phyloP scores from a whole-genome alignment of 2,888 invertebrate species.

The Dichetophora obliterata region DNA sequence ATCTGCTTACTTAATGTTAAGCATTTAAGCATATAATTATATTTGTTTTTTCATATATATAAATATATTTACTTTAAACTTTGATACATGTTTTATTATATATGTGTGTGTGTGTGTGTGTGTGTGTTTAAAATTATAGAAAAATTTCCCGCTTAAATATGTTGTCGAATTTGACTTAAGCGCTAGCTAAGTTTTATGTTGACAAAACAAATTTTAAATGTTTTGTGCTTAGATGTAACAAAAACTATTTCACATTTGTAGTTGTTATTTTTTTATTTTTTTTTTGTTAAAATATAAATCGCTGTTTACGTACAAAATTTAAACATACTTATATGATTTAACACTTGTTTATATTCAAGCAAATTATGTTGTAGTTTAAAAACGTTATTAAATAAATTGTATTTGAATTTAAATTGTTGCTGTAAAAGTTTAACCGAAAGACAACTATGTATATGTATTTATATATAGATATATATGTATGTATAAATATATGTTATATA shows the following conservation, averaged over 20 bases:
- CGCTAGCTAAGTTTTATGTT: constrained; percentile 41
- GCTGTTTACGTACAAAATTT: constrained; percentile 32
- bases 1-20: neutral
- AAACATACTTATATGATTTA: constrained; percentile 1
- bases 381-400: neutral
- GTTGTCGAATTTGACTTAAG: too few species aligned
- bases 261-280: neutral
- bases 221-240: neutral
- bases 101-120: constrained; percentile 18
- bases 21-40: constrained; percentile 1
- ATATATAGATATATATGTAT: neutral
- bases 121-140: constrained; percentile 13
- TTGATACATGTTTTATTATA: too few species aligned
- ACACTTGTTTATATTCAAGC: too few species aligned
- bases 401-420: neutral
- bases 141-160: neutral
- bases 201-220: constrained; percentile 31
- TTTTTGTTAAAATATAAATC: neutral
- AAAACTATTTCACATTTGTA: constrained; percentile 3
- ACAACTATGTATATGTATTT: constrained; percentile 6
- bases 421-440: neutral
- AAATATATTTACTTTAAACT: constrained; percentile 40
- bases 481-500: neutral
- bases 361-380: neutral
- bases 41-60: constrained; percentile 35